Evolutionary conservation across 1,140 invertebrate species (phyloP), one percentile per base, ranked within the genome.

Genomic region (Geopemphigus sp.): DNA sequence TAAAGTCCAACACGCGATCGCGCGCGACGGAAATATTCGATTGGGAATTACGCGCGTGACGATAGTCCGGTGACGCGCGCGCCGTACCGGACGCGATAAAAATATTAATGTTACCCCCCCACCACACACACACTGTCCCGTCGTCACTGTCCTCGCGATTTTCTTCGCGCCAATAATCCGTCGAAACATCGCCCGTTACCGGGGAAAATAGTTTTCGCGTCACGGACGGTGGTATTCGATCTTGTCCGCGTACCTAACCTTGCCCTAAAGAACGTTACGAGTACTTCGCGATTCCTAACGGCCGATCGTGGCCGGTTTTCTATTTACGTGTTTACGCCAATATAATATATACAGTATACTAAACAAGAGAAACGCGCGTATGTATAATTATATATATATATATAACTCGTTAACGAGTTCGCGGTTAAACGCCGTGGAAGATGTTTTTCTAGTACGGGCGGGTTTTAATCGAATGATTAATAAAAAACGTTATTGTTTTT

Each of bases 391-490:
- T 19, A 54, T 54, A n/a, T n/a, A n/a, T n/a, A n/a, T 15, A 24
- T 57, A 14, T 26, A 17, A n/a, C n/a, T n/a, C 26, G 17, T 32
- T 39, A 54, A 73, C 50, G 70, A 73, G 50, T 73, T 54, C 70
- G 54, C 50, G 70, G 70, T 73, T 56, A 32, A 56, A 53, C 70
- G 70, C 66, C 45, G 64, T 24, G n/a, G n/a, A n/a, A 56, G 70
- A 54, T 29, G 50, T 73, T 73, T 73, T 19, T 32, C 3, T 4
- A 54, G 32, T 56, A 54, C 70, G 19, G 14, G 17, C 32, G 29
- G 29, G 54, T 56, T 54, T 56, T 73, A 73, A 73, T 73, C 56
- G 53, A 73, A 54, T 54, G 29, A 0, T 8, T 5, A 29, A 54
- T 15, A 53, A 29, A 19, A 19, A 45, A 72, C 10, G 19, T 50